Evolutionary conservation across 2,888 invertebrate species (phyloP).

Genomic region (Pseudococcus longispinus): DNA sequence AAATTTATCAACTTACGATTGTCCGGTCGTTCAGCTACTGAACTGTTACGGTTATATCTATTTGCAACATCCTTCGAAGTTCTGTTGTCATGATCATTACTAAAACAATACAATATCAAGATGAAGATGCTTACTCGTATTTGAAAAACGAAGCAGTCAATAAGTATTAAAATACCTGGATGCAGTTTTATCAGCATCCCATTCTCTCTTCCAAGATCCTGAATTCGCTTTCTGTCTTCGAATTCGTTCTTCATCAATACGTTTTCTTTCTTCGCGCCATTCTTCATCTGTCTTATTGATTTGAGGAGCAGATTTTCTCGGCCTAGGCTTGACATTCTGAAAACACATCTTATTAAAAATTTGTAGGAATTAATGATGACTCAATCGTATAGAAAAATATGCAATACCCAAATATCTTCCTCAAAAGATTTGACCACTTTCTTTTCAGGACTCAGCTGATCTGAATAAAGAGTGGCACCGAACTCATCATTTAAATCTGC

Average conservation of each 20-base stretch:
- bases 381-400: background rate
- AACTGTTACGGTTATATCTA: background rate
- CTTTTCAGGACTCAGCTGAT: background rate
- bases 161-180: background rate
- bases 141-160: background rate
- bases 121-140: background rate
- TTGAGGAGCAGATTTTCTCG: background rate
- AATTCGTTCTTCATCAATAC: slow-evolving; percentile 44
- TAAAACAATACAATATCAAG: background rate
- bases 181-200: slow-evolving; percentile 50
- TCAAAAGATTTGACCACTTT: background rate
- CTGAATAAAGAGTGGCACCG: slow-evolving; percentile 15
- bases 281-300: background rate
- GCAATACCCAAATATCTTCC: background rate
- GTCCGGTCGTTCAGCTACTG: background rate
- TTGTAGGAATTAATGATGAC: background rate
- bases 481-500: background rate
- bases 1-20: slow-evolving; percentile 9
- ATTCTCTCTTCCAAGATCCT: slow-evolving; percentile 47
- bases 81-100: background rate
- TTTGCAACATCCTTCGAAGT: background rate
- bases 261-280: slow-evolving; percentile 42
- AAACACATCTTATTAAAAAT: background rate
- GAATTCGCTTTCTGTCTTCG: slow-evolving; percentile 46
- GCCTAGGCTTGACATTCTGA: background rate